Conservation (phyloP, 2,888 invertebrate species). For the Amiota communis region DNA sequence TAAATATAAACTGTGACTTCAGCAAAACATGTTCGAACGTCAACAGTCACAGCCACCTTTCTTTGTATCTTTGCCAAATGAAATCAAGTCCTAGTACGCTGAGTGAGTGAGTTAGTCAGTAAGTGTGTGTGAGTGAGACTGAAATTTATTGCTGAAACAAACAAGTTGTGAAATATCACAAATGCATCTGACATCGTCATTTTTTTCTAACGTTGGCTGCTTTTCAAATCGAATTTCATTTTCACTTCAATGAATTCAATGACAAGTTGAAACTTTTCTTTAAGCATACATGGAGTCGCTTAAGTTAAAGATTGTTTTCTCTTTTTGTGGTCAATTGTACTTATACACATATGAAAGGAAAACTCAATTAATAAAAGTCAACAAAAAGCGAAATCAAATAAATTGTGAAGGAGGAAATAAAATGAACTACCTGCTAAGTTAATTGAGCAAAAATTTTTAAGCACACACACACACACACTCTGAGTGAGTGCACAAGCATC, state of each 20-base stretch:
- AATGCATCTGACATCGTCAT: slow-evolving; percentile 16
- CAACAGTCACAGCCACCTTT: slow-evolving; percentile 40
- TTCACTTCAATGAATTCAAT: slow-evolving; percentile 40
- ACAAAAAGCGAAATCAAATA: neutral
- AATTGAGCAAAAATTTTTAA: slow-evolving; percentile 66
- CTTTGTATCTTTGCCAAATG: slow-evolving; percentile 8
- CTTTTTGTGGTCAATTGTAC: too few relatives aligned
- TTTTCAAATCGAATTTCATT: slow-evolving; percentile 41
- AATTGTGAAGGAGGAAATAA: slow-evolving; percentile 33
- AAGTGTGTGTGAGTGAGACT: neutral
- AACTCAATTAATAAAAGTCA: slow-evolving; percentile 59
- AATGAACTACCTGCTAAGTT: slow-evolving; percentile 72
- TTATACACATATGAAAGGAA: neutral
- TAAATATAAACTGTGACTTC: slow-evolving; percentile 39
- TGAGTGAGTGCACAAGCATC: slow-evolving; percentile 1
- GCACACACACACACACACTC: slow-evolving; percentile 46
- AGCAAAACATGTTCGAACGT: slow-evolving; percentile 34
- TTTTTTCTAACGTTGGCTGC: slow-evolving; percentile 42
- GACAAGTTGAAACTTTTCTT: neutral
- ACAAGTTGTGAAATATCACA: slow-evolving; percentile 52
- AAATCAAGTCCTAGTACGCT: neutral
- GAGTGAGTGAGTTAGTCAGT: too few relatives aligned
- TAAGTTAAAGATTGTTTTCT: too few relatives aligned
- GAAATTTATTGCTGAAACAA: slow-evolving; percentile 53
- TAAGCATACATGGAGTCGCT: too few relatives aligned